Percentiles rank a stretch among this genome's conserved stretches.
Conservation (phyloP, 2,888 invertebrate species). For the Meteorus colon region DNA sequence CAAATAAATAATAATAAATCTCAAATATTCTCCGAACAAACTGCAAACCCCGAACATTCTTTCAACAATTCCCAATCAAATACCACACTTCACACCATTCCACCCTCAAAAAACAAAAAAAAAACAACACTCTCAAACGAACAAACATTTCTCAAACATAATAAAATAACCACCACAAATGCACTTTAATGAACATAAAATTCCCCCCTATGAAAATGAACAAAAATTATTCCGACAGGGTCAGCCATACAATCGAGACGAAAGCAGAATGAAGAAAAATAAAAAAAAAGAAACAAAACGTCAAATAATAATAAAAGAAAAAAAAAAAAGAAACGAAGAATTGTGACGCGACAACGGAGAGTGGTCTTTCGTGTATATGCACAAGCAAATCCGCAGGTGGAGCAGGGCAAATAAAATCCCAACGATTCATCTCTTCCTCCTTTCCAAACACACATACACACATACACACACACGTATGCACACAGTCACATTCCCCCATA, state of each 20-base stretch:
- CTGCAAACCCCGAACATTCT: too few relatives aligned
- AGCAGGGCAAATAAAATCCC: slow-evolving; percentile 51
- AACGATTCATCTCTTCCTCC: slow-evolving; percentile 25
- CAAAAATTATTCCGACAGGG: neutral
- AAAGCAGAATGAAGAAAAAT: neutral
- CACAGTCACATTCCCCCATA: slow-evolving; percentile 21
- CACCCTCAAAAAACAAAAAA: too few relatives aligned
- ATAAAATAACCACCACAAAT: neutral
- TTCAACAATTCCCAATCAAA: too few relatives aligned
- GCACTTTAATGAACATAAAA: neutral
- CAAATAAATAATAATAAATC: too few relatives aligned
- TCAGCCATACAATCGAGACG: neutral
- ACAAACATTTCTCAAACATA: neutral
- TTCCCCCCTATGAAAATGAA: neutral
- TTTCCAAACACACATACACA: slow-evolving; percentile 36
- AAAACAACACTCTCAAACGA: too few relatives aligned
- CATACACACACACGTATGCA: slow-evolving; percentile 4
- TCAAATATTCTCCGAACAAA: too few relatives aligned
- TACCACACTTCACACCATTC: too few relatives aligned
- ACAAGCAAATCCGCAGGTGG: slow-evolving; percentile 66
- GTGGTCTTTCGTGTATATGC: slow-evolving; percentile 69
- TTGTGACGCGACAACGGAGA: slow-evolving; percentile 54
- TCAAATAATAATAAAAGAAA: slow-evolving; percentile 16
- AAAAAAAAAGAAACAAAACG: neutral
- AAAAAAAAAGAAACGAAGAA: slow-evolving; percentile 21